Evolutionary conservation across 30 jellyfish, hydroid and myxozoan genomes (phyloP), one percentile per base, ranked within the genome.

Genomic region (Chironex yamaguchii): DNA sequence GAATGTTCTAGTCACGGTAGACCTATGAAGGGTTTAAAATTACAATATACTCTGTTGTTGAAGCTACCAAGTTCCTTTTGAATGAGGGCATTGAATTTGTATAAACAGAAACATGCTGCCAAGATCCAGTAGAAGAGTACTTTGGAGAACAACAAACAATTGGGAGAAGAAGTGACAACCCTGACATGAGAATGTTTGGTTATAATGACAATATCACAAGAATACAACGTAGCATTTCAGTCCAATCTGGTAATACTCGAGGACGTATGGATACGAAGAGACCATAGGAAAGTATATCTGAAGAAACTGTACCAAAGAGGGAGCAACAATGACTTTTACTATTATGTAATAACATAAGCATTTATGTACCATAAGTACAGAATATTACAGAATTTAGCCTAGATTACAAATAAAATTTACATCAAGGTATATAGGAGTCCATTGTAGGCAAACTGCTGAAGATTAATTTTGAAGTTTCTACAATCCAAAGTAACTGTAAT

Each of bases 161-260:
- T 4, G 86, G 77, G 26, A 36, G 91, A 20, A 36, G 91, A 26
- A 42, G 93, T 70, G 93, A 83, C 79, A 83, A 83, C 52, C 93
- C 93, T 13, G 34, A 35, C 32, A 35, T 71, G 28, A 31, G 84
- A 48, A 26, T n/a, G 69, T 71, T 71, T 20, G 84, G 84, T 30
- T 71, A 71, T 51, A 71, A 71, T 24, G 84, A 34, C n/a, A 81
- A 67, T 35, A 49, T 30, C 2, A 42, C 51, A 13, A 22, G 78
- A 25, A 27, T 31, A 11, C 58, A 81, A 48, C 14, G 77, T 21
- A 4, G 88, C 1, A 48, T 81, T 35, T 81, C 92, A 14, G 49
- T 76, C 62, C 80, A 65, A 20, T 24, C 52, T 81, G 90, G 90
- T 20, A 79, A 79, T 63, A 79, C 84, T n/a, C 1, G 85, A 54